Conservation (phyloP, 2,888 invertebrate genomes). For the Mactromeris polynyma region DNA sequence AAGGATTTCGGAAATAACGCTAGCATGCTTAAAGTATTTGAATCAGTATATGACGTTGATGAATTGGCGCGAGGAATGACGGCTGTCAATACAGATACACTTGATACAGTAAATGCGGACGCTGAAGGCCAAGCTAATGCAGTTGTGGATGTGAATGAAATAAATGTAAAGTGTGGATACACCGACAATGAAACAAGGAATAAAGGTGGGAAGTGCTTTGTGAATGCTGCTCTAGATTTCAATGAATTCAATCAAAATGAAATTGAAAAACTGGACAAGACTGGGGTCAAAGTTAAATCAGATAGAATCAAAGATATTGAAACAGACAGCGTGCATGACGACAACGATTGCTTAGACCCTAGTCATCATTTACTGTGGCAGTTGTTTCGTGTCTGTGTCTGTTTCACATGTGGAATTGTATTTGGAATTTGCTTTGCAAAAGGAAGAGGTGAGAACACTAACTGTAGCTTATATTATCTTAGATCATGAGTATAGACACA, state of each 20-base stretch:
- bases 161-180: too few relatives aligned
- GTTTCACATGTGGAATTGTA: background rate
- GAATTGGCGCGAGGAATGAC: background rate
- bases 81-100: background rate
- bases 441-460: constrained; percentile 36
- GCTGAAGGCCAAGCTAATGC: too few relatives aligned
- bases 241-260: background rate
- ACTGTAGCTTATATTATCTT: too few relatives aligned
- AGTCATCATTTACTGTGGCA: background rate
- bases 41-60: background rate
- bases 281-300: background rate
- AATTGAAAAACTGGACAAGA: background rate
- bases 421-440: constrained; percentile 27
- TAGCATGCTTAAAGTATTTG: background rate
- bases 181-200: background rate
- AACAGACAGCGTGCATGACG: background rate
- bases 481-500: too few relatives aligned
- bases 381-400: background rate
- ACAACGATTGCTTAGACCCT: background rate
- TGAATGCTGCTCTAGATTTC: background rate
- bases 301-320: background rate
- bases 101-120: background rate
- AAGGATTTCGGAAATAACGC: background rate
- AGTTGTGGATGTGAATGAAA: too few relatives aligned
- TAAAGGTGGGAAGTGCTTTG: background rate